Evolutionary conservation across 2,888 invertebrate species (phyloP).

Genomic region (Cephus pygmeus): DNA sequence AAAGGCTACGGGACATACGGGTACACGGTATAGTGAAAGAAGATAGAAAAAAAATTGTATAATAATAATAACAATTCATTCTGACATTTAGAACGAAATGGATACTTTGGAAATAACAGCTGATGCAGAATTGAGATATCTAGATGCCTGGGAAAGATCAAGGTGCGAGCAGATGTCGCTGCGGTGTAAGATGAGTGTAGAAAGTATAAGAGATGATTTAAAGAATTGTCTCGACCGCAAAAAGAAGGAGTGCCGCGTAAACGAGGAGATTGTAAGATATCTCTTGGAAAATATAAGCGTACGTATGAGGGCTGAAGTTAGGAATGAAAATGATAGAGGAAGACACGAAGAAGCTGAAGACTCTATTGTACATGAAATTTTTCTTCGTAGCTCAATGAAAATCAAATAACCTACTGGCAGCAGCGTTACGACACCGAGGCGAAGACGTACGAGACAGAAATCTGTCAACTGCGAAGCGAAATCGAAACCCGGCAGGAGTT

Average conservation of each 20-base stretch:
- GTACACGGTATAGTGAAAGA: conserved; percentile 29
- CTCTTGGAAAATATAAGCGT: conserved; percentile 51
- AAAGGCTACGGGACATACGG: conserved; percentile 35
- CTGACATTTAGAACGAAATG: conserved; percentile 40
- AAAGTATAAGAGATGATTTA: conserved; percentile 48
- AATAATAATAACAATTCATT: background rate
- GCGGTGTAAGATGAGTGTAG: conserved; percentile 46
- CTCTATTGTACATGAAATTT: background rate
- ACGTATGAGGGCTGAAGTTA: conserved; percentile 20
- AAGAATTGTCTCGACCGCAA: conserved; percentile 51
- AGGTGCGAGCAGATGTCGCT: conserved; percentile 60
- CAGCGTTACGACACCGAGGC: conserved; percentile 60
- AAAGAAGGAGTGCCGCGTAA: conserved; percentile 60
- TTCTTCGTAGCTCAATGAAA: conserved; percentile 55
- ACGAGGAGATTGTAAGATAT: conserved; percentile 57
- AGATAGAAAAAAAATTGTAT: background rate
- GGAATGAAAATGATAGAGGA: background rate
- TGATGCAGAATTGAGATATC: conserved; percentile 45
- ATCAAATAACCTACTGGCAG: conserved; percentile 60
- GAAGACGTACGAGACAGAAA: conserved; percentile 55
- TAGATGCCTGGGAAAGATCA: conserved; percentile 59
- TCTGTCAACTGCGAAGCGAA: conserved; percentile 58
- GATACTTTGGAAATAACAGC: conserved; percentile 44
- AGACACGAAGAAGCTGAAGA: background rate
- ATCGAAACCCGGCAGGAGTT: conserved; percentile 57